phyloP scores from a whole-genome alignment of 1,140 invertebrate genomes.

The Zophobas morio region DNA sequence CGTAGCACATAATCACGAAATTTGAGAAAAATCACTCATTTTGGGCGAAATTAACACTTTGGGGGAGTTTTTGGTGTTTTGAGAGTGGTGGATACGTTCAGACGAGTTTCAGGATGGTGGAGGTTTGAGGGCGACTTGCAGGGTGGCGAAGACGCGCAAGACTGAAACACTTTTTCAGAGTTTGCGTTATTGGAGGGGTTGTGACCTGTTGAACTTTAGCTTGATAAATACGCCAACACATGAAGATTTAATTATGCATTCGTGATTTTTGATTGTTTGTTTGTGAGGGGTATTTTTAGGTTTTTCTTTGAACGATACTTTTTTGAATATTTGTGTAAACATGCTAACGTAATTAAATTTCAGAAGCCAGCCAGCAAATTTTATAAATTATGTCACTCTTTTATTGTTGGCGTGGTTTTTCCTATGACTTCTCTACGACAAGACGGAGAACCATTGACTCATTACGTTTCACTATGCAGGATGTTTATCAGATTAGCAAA shows the following conservation, averaged over 20 bases:
- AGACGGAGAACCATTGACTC: too few relatives aligned
- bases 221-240: neutral
- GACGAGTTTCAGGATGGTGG: slow-evolving; percentile 6
- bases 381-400: too few relatives aligned
- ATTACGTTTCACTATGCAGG: too few relatives aligned
- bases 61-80: neutral
- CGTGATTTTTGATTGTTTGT: neutral
- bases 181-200: slow-evolving; percentile 5
- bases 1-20: neutral
- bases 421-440: too few relatives aligned
- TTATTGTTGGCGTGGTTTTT: too few relatives aligned
- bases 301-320: neutral
- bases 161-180: slow-evolving; percentile 48
- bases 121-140: slow-evolving; percentile 23
- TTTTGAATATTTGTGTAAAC: too few relatives aligned
- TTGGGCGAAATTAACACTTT: slow-evolving; percentile 4
- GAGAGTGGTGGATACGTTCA: neutral
- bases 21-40: slow-evolving; percentile 12
- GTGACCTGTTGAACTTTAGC: slow-evolving; percentile 36
- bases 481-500: too few relatives aligned
- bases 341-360: too few relatives aligned
- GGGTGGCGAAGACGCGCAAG: slow-evolving; percentile 41
- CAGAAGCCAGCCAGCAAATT: too few relatives aligned
- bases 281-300: neutral
- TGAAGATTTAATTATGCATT: neutral